These are phyloP conservation scores for Acrobasis suavella DNA, from an alignment of 2,888 invertebrate genomes.

Conservation along the genomic window DNA sequence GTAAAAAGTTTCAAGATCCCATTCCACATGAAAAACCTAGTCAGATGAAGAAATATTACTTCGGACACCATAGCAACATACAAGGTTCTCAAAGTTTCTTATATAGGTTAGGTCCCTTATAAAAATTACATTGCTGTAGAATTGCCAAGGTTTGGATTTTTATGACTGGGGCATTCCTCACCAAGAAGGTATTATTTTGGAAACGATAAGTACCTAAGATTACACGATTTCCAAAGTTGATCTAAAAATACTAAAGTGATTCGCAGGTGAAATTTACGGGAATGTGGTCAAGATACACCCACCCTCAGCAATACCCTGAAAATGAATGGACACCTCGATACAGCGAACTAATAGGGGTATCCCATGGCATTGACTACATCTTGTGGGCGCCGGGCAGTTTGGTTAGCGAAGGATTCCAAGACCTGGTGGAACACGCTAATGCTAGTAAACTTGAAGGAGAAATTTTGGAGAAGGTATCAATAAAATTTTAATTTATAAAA, in stretches of 20 bases:
- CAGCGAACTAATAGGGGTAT: conserved; percentile 70
- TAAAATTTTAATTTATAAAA: too few species aligned
- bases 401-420: conserved; percentile 61
- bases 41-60: too few species aligned
- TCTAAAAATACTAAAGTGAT: neutral
- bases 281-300: conserved; percentile 72
- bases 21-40: too few species aligned
- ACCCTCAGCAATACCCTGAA: conserved; percentile 64
- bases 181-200: too few species aligned
- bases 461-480: conserved; percentile 61
- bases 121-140: too few species aligned
- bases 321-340: conserved; percentile 69
- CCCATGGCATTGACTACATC: conserved; percentile 59
- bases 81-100: too few species aligned
- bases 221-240: neutral
- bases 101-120: too few species aligned
- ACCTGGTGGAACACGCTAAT: conserved; percentile 68
- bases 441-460: conserved; percentile 64
- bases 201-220: too few species aligned
- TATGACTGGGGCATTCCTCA: too few species aligned
- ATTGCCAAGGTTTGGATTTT: too few species aligned
- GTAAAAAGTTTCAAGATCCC: too few species aligned
- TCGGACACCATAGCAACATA: too few species aligned
- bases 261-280: conserved; percentile 52
- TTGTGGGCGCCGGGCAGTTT: conserved; percentile 65